These are phyloP conservation scores for Brienomyrus brachyistius DNA, from an alignment of 2,113 vertebrate species.

Conservation along the genomic window DNA sequence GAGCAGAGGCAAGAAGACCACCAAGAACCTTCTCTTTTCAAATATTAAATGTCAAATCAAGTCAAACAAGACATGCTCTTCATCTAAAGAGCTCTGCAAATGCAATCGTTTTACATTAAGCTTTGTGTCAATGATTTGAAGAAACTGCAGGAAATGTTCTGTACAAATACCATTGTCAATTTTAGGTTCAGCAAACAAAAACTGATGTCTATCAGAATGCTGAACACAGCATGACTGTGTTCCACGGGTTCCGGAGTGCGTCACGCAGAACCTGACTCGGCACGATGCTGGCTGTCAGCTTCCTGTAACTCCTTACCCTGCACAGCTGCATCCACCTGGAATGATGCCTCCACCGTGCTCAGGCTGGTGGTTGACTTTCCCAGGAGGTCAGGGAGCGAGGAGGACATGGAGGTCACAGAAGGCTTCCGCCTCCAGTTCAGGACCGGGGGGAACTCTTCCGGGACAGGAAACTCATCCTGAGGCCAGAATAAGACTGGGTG, in stretches of 20 bases:
- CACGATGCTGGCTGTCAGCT: neutral
- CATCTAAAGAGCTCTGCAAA: neutral
- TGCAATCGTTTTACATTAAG: neutral
- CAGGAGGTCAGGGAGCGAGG: constrained; percentile 75
- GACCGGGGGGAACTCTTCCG: constrained; percentile 71
- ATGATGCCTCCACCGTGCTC: constrained; percentile 64
- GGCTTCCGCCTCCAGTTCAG: constrained; percentile 85
- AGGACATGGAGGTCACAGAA: constrained; percentile 65
- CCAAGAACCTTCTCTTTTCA: neutral
- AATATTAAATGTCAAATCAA: constrained; percentile 1
- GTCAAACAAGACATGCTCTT: neutral
- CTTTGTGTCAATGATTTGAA: neutral
- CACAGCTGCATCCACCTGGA: constrained; percentile 64
- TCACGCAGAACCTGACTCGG: neutral
- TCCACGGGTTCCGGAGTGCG: neutral
- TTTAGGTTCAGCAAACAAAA: neutral
- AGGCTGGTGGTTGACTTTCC: constrained; percentile 67
- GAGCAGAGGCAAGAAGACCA: neutral
- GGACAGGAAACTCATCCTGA: constrained; percentile 56
- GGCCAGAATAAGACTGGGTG: neutral
- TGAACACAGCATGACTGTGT: neutral
- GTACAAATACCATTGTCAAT: neutral
- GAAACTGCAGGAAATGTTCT: neutral
- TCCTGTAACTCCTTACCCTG: constrained; percentile 49
- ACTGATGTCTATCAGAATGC: neutral